A percentile compares a stretch with the other conserved stretches of the same genome.
Evolutionary conservation across 1,140 invertebrate species (phyloP).

Genomic region (Drosophila arawakana): DNA sequence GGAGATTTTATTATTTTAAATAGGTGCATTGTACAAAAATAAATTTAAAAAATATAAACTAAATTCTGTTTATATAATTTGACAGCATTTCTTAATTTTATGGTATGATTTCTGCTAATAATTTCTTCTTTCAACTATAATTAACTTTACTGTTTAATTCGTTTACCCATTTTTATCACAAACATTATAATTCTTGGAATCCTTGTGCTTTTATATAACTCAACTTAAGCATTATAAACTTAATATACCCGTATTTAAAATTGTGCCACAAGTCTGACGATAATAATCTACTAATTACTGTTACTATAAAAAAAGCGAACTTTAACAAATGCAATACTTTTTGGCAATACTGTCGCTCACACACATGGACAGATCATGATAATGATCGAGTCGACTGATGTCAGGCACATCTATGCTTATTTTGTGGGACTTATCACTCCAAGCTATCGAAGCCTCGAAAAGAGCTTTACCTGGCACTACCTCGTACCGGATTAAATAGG

Average conservation of each 20-base stretch:
- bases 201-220: not conserved
- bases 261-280: not conserved
- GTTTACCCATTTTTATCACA: no score
- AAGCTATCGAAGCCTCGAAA: constrained; percentile 86
- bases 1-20: no score
- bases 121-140: no score
- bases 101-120: no score
- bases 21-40: no score
- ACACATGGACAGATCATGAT: constrained; percentile 85
- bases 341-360: constrained; percentile 85
- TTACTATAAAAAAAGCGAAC: not conserved
- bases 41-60: no score
- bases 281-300: not conserved
- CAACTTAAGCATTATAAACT: not conserved
- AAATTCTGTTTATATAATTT: no score
- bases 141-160: no score
- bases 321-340: constrained; percentile 86
- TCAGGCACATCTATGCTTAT: constrained; percentile 69
- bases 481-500: constrained; percentile 25
- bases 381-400: constrained; percentile 87
- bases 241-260: not conserved
- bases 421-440: constrained; percentile 56
- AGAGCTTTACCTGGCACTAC: constrained; percentile 78
- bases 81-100: no score
- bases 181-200: no score